Evolutionary conservation across 2,797 vertebrate species (phyloP).

Genomic region (Poecilia wingei): DNA sequence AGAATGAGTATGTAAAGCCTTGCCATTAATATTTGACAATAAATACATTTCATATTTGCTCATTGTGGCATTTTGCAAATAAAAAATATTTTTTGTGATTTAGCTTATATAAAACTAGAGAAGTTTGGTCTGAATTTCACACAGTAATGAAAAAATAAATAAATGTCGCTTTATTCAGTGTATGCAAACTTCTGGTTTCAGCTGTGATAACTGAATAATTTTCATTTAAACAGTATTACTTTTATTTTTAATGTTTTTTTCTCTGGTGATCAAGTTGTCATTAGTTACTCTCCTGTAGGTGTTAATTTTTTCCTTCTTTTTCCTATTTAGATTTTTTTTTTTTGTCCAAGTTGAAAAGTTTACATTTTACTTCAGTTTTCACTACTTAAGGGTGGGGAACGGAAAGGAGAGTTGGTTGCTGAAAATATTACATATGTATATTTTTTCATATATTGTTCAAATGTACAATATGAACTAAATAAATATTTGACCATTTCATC

Average conservation of each 20-base stretch:
- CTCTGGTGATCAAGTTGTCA: not conserved
- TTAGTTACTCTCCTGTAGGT: not conserved
- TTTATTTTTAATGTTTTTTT: not conserved
- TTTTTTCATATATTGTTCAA: too few relatives aligned
- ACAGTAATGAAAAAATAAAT: too few relatives aligned
- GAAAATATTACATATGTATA: too few relatives aligned
- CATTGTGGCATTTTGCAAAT: not conserved
- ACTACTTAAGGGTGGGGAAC: not conserved
- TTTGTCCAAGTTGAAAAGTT: not conserved
- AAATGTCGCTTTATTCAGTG: too few relatives aligned
- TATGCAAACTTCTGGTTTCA: not conserved
- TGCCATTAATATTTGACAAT: not conserved
- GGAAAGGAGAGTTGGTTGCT: too few relatives aligned
- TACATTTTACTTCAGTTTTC: not conserved
- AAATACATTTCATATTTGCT: not conserved
- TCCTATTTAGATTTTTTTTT: not conserved
- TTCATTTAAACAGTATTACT: too few relatives aligned
- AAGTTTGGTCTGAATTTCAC: too few relatives aligned
- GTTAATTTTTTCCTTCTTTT: not conserved
- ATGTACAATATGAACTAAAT: not conserved
- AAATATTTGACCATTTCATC: too few relatives aligned
- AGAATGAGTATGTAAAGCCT: too few relatives aligned
- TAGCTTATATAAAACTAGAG: not conserved
- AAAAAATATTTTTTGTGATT: not conserved
- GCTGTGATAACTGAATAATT: not conserved